Conservation (phyloP, 1,140 invertebrate species). For the Spodoptera frugiperda region DNA sequence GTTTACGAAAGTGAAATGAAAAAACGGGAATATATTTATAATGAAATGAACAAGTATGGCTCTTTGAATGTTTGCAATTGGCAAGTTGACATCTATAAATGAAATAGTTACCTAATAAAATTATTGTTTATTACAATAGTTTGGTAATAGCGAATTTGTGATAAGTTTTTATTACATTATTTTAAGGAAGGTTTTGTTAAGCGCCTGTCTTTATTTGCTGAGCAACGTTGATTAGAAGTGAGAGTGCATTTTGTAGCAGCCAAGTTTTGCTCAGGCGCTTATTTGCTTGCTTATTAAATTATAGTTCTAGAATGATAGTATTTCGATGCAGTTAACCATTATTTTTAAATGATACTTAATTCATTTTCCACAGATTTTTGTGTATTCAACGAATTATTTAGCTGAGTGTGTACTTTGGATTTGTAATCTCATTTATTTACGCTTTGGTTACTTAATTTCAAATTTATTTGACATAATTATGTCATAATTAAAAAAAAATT, state of each 20-base stretch:
- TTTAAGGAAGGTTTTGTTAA: not conserved
- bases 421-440: constrained; percentile 24
- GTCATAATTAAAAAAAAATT: too few species aligned
- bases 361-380: too few species aligned
- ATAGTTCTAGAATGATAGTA: constrained; percentile 14
- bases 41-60: too few species aligned
- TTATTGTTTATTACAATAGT: constrained; percentile 8
- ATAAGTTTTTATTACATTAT: not conserved
- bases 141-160: constrained; percentile 13
- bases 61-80: not conserved
- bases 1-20: too few species aligned
- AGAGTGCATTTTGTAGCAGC: not conserved
- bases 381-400: not conserved
- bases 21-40: too few species aligned
- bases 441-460: constrained; percentile 4
- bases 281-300: not conserved
- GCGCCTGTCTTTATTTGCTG: not conserved
- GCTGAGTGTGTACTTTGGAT: constrained; percentile 2
- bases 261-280: not conserved
- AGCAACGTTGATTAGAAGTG: not conserved
- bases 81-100: constrained; percentile 5
- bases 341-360: not conserved
- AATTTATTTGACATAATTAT: not conserved
- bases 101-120: constrained; percentile 10
- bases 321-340: constrained; percentile 35